Evolutionary conservation across 2,888 invertebrate genomes (phyloP).

Genomic region (Cataglyphis altisquamis): DNA sequence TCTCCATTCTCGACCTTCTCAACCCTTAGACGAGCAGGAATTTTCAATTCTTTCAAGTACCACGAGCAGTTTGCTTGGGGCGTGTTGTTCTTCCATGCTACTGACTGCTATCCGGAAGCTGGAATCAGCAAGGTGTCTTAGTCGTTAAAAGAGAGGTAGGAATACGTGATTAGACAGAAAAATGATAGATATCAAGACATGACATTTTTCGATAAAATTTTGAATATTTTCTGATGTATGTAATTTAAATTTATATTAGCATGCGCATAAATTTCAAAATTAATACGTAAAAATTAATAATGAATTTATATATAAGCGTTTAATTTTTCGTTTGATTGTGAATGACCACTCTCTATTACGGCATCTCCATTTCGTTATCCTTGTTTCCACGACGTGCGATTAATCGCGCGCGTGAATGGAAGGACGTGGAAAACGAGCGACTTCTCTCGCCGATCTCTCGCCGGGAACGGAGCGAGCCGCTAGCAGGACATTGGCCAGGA

Average conservation of each 20-base stretch:
- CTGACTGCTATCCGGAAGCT: constrained; percentile 41
- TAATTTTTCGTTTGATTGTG: not conserved
- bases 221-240: not conserved
- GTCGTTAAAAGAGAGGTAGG: not conserved
- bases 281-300: not conserved
- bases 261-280: not conserved
- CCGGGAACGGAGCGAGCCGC: constrained; percentile 54
- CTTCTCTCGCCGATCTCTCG: constrained; percentile 40
- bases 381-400: constrained; percentile 64
- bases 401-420: constrained; percentile 71
- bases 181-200: not conserved
- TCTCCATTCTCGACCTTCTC: constrained; percentile 72
- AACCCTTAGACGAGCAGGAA: constrained; percentile 82
- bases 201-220: constrained; percentile 16
- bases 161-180: constrained; percentile 3
- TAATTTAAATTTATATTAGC: not conserved
- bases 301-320: not conserved
- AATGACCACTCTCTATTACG: constrained; percentile 11
- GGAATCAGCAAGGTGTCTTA: constrained; percentile 27
- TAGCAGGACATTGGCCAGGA: constrained; percentile 82
- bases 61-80: constrained; percentile 69
- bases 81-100: constrained; percentile 50
- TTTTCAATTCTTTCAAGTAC: constrained; percentile 83
- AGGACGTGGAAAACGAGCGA: constrained; percentile 70
- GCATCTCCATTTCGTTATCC: not conserved